Evolutionary conservation across 2,888 invertebrate genomes (phyloP), one percentile per base, ranked within the genome.

Genomic region (Omphaloscelis lunosa): DNA sequence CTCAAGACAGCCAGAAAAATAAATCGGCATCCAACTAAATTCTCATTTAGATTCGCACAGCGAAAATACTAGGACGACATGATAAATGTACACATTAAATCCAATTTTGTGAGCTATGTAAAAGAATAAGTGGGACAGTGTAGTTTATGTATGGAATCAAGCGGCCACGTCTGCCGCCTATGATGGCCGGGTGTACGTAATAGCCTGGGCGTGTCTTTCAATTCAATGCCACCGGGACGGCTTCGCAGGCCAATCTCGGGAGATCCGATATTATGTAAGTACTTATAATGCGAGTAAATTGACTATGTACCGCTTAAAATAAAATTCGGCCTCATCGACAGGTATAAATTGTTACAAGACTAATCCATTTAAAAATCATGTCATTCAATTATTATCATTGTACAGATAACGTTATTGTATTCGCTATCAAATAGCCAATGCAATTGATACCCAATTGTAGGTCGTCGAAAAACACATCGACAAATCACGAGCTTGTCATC

Each of bases 21-120:
- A 84, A 84, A 83, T 75, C 78, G 56, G 48, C 17, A 15, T 27
- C 45, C 59, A 75, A 61, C 65, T 69, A 67, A 70, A 70, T 27
- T 61, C 41, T 39, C 59, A 39, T 72, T 76, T 48, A 76, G 66
- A 67, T 86, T 79, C 45, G 27, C 56, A 39, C 53, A 62, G 51
- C 51, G 53, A 48, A 61, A 70, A 56, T 75, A 78, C 67, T 82
- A 73, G 70, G 67, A 68, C 82, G 71, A 67, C 70, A 86, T 83
- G 84, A 83, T 86, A 84, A 83, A 84, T 84, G 83, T 78, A 58
- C 62, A 56, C 75, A 86, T 86, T 72, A 86, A 78, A 84, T 86
- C 41, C 66, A 82, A 72, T 86, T 78, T 78, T 69, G 66, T 72
- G 62, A 56, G 65, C 69, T 56, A 70, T 83, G 74, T 83, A 61